phyloP scores from a whole-genome alignment of 2,888 invertebrate genomes.

The Seira sanloemensis region DNA sequence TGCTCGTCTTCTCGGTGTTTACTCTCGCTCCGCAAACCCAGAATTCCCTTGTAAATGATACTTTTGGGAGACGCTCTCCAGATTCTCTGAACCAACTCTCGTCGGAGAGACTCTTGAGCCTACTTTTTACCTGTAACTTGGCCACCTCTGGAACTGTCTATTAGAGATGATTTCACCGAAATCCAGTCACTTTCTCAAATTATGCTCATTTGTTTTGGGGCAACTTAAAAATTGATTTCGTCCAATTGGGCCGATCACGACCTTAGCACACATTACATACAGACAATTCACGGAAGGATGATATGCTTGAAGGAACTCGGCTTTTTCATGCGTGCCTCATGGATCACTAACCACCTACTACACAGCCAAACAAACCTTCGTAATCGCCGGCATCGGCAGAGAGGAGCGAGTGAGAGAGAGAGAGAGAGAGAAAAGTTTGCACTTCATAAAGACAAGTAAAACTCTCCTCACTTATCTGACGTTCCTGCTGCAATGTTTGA shows the following conservation, averaged over 20 bases:
- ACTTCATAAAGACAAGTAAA: conserved; percentile 28
- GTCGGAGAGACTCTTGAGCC: neutral
- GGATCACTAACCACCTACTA: conserved; percentile 18
- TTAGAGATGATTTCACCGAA: neutral
- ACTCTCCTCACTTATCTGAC: neutral
- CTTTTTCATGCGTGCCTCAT: conserved; percentile 15
- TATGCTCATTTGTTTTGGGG: neutral
- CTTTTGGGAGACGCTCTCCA: neutral
- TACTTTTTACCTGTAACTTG: neutral
- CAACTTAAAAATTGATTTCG: too few relatives aligned
- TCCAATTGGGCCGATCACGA: too few relatives aligned
- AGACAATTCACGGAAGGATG: neutral
- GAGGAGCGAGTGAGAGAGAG: neutral
- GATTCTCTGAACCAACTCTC: neutral
- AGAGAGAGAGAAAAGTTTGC: conserved; percentile 8
- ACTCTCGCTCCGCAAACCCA: neutral
- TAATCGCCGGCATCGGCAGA: conserved; percentile 3
- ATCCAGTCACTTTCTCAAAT: neutral
- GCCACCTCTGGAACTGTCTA: neutral
- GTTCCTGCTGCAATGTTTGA: conserved; percentile 32
- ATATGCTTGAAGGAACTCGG: neutral
- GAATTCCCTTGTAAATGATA: neutral
- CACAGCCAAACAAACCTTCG: neutral
- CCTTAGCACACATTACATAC: too few relatives aligned
- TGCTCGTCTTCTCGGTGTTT: neutral